Evolutionary conservation across 2,797 vertebrate species (phyloP), one percentile per base, ranked within the genome.

Genomic region (Acridotheres tristis): DNA sequence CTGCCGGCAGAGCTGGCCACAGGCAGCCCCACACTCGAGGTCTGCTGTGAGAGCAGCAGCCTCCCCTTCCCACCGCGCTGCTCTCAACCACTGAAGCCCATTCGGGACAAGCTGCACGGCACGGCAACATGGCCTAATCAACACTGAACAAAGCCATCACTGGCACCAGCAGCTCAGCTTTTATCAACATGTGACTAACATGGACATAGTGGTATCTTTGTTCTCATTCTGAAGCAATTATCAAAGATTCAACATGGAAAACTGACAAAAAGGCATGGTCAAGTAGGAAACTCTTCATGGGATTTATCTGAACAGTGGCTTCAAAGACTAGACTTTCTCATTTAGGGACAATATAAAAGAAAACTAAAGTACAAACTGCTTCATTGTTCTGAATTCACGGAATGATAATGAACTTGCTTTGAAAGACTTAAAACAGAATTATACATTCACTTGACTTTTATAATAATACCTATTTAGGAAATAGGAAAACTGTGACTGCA

Each of bases 191-290:
- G 90, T 96, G 96, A 97, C 94, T 68, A 79, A 42, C 42, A 45
- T 59, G 65, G 69, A 72, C 65, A 98, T 63, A 98, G 87, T 92
- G 57, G 29, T 23, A 82, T 36, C 91, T 94, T 97, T 98, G 97
- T 97, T 96, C 66, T 93, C 88, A 5, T 36, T 40, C 94, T 69
- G 84, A 93, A 79, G 30, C n/a, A 88, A 38, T 87, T 96, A 67
- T 90, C 88, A 93, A 92, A 93, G 75, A 88, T 71, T 92, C 91
- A 68, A 59, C 2, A 2, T 8, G 19, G 58, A 88, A 94, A 96
- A 87, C 63, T 61, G 47, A 80, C 72, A 95, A 85, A 51, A 93
- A 95, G 68, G 40, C 65, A 83, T 3, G 2, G 25, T 34, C 42
- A 77, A 80, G 43, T 11, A 85, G 22, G 67, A 94, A 91, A 84